phyloP scores from a whole-genome alignment of 2,888 invertebrate genomes.

The Erebia ligea region DNA sequence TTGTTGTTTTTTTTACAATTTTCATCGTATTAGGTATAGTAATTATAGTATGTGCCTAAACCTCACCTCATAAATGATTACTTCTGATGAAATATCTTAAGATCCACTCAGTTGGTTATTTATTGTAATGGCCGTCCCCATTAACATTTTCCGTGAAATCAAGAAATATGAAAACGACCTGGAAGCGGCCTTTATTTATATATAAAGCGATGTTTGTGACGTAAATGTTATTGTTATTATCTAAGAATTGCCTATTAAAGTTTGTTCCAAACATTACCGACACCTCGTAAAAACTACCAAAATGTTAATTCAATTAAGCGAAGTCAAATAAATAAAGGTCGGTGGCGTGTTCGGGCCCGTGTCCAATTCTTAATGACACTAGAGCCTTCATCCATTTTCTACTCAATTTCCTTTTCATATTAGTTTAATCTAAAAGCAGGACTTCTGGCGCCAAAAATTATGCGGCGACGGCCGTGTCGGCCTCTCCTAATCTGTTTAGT shows the following conservation, averaged over 20 bases:
- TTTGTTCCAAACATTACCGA: slow-evolving; percentile 72
- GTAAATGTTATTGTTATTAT: slow-evolving; percentile 75
- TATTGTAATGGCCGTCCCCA: slow-evolving; percentile 12
- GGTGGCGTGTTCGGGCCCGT: slow-evolving; percentile 66
- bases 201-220: slow-evolving; percentile 53
- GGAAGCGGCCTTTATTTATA: slow-evolving; percentile 28
- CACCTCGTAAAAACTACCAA: slow-evolving; percentile 76
- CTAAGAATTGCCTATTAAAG: slow-evolving; percentile 67
- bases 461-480: slow-evolving; percentile 79
- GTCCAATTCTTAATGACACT: slow-evolving; percentile 81
- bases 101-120: slow-evolving; percentile 14
- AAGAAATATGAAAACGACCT: slow-evolving; percentile 24
- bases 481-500: slow-evolving; percentile 79
- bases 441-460: slow-evolving; percentile 84
- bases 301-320: slow-evolving; percentile 81
- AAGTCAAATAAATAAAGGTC: slow-evolving; percentile 78
- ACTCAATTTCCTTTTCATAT: slow-evolving; percentile 83
- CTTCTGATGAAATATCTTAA: background rate
- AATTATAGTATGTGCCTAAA: too few relatives aligned
- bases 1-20: background rate
- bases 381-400: slow-evolving; percentile 80
- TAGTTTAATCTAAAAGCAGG: slow-evolving; percentile 82
- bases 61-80: background rate
- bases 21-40: too few relatives aligned
- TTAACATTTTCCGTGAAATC: slow-evolving; percentile 25